phyloP scores from a whole-genome alignment of 2,113 vertebrate species.

The Xerus inauris region DNA sequence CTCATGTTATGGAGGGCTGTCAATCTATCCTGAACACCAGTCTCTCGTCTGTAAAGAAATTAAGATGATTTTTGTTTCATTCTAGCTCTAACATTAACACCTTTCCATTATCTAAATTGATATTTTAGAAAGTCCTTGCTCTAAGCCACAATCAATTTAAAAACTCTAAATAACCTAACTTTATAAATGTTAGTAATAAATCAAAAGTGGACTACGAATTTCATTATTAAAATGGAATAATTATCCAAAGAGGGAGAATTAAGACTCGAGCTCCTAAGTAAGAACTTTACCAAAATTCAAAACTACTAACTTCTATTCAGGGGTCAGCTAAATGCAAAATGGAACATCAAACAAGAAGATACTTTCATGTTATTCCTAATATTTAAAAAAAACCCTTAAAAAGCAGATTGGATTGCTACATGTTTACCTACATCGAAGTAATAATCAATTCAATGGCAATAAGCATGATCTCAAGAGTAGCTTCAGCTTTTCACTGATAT shows the following conservation, averaged over 20 bases:
- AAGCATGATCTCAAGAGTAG: background rate
- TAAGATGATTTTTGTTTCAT: slow-evolving; percentile 22
- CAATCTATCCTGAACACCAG: background rate
- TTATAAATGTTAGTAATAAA: slow-evolving; percentile 1
- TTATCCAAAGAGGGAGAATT: background rate
- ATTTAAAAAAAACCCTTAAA: background rate
- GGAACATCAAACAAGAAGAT: background rate
- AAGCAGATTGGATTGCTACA: background rate
- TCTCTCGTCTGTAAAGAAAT: slow-evolving; percentile 26
- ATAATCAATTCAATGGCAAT: background rate
- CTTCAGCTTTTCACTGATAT: slow-evolving; percentile 21
- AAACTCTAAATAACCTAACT: background rate
- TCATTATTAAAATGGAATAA: slow-evolving; percentile 24
- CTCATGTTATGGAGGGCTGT: background rate
- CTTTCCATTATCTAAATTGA: background rate
- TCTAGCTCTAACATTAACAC: background rate
- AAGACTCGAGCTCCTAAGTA: slow-evolving; percentile 33
- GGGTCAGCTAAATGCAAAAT: slow-evolving; percentile 36
- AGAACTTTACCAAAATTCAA: slow-evolving; percentile 40
- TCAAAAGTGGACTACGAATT: background rate
- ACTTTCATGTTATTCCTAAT: slow-evolving; percentile 5
- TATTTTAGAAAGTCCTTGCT: background rate
- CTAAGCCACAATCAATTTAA: slow-evolving; percentile 39
- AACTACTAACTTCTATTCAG: background rate
- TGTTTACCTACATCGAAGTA: slow-evolving; percentile 23